Evolutionary conservation across 2,113 vertebrate genomes (phyloP).

Genomic region (Phalacrocorax carbo): DNA sequence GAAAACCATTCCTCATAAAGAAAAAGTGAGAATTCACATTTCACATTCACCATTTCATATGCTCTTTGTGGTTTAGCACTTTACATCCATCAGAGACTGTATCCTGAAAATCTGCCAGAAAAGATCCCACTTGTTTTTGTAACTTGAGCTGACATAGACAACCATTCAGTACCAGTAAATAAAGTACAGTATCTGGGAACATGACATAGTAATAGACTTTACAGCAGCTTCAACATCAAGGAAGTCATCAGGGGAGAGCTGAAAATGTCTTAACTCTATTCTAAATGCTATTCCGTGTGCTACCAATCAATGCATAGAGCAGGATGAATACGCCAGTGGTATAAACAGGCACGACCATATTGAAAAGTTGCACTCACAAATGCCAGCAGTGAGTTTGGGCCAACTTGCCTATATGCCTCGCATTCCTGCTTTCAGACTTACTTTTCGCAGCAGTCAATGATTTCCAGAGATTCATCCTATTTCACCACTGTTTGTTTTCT

Average conservation of each 20-base stretch:
- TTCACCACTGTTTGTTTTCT: background rate
- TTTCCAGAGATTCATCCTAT: background rate
- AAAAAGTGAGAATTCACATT: background rate
- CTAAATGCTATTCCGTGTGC: background rate
- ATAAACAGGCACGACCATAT: background rate
- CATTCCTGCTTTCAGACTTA: background rate
- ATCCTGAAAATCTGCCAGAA: background rate
- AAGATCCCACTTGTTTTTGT: background rate
- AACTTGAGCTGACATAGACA: background rate
- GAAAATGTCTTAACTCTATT: background rate
- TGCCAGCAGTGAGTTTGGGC: background rate
- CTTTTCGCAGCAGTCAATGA: background rate
- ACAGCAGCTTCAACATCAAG: background rate
- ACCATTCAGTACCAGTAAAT: background rate
- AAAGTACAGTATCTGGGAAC: background rate
- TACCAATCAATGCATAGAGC: background rate
- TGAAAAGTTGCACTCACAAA: background rate
- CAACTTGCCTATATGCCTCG: background rate
- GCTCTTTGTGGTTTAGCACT: background rate
- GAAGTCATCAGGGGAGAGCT: background rate
- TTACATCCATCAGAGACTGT: background rate
- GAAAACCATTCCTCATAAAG: background rate
- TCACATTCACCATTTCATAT: background rate
- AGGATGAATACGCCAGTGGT: background rate
- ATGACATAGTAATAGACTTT: background rate